Evolutionary conservation across 2,888 invertebrate genomes (phyloP).

Genomic region (Myopa tessellatipennis): DNA sequence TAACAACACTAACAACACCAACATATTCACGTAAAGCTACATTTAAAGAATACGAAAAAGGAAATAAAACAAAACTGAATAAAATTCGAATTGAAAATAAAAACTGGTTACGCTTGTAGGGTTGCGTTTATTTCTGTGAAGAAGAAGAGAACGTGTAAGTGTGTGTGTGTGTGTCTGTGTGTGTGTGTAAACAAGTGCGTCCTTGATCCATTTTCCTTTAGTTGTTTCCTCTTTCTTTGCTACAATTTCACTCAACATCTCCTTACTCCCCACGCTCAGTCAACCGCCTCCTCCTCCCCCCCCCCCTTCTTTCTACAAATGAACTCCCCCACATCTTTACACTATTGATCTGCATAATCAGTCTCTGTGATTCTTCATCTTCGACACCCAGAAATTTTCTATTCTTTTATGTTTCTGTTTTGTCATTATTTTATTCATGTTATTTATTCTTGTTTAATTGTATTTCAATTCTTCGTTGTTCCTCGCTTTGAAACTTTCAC

Average conservation of each 20-base stretch:
- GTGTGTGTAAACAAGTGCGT: constrained; percentile 24
- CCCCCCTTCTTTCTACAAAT: constrained; percentile 18
- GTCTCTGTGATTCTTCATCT: neutral
- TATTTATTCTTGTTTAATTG: too few relatives aligned
- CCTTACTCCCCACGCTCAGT: constrained; percentile 5
- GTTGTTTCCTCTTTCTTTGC: constrained; percentile 7
- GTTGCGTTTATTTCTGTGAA: neutral
- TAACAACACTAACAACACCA: neutral
- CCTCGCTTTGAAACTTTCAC: too few relatives aligned
- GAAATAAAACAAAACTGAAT: too few relatives aligned
- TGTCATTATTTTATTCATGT: too few relatives aligned
- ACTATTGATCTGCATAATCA: neutral
- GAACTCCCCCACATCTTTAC: neutral
- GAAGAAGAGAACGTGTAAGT: neutral
- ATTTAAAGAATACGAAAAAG: too few relatives aligned
- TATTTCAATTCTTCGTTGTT: too few relatives aligned
- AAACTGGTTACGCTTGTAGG: constrained; percentile 32
- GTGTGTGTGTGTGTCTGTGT: constrained; percentile 25
- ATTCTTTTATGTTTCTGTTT: neutral
- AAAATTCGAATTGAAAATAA: constrained; percentile 37
- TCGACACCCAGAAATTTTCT: neutral
- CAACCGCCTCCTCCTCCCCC: constrained; percentile 44
- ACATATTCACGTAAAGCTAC: too few relatives aligned
- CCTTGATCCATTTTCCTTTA: constrained; percentile 50
- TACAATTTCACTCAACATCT: neutral